Conservation (phyloP, 1,140 invertebrate genomes). For the Yoshiicerus persimilis region DNA sequence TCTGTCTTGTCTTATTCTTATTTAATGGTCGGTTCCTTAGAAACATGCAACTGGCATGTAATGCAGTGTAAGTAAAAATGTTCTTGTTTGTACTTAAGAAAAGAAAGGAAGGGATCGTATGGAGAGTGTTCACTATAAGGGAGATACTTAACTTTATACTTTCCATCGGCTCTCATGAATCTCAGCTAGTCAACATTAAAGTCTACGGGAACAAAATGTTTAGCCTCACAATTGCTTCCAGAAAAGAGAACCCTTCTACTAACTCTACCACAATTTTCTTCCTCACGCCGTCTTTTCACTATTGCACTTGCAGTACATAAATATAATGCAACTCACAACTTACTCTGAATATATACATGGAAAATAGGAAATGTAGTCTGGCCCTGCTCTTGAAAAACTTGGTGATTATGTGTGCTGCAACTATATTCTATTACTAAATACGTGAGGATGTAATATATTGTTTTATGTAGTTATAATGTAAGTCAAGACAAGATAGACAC, state of each 20-base stretch:
- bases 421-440: background rate
- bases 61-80: background rate
- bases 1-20: background rate
- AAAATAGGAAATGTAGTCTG: background rate
- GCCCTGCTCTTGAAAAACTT: background rate
- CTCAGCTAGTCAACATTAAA: background rate
- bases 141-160: background rate
- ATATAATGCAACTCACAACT: background rate
- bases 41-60: background rate
- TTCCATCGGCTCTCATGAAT: background rate
- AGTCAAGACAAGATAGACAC: background rate
- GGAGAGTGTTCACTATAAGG: background rate
- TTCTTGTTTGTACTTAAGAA: background rate
- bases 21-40: background rate
- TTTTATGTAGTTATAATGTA: background rate
- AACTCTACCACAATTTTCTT: background rate
- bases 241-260: background rate
- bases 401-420: background rate
- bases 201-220: background rate
- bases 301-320: background rate
- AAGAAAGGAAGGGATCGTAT: background rate
- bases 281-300: background rate
- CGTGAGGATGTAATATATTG: background rate
- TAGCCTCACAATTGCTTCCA: background rate
- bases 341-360: background rate